These are phyloP conservation scores for Heterodera filipjevi DNA, from an alignment of 2,888 invertebrate species.

Conservation along the genomic window DNA sequence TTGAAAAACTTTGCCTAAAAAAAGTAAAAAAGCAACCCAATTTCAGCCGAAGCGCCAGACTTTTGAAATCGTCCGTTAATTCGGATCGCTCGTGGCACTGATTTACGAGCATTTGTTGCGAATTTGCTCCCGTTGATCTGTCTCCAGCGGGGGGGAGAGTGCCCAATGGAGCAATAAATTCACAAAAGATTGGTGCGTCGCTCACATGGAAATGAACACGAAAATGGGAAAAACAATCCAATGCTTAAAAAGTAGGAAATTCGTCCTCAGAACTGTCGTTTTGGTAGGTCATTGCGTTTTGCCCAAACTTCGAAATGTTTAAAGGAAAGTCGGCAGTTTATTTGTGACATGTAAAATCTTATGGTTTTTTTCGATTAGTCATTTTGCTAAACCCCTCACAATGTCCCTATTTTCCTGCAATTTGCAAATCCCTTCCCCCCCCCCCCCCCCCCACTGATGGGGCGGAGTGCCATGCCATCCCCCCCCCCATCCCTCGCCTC, in stretches of 20 bases:
- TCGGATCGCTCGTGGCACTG: not conserved
- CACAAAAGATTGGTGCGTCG: not conserved
- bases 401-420: not conserved
- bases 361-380: not conserved
- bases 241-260: no score
- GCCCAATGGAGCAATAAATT: conserved; percentile 3
- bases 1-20: no score
- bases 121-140: conserved; percentile 2
- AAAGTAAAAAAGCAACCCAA: not conserved
- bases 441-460: not conserved
- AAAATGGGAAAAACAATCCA: not conserved
- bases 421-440: not conserved
- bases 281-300: not conserved
- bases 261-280: not conserved
- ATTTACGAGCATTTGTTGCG: conserved; percentile 12
- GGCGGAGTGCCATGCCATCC: not conserved
- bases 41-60: not conserved
- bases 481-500: not conserved
- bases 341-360: not conserved
- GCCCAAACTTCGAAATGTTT: not conserved
- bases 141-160: not conserved
- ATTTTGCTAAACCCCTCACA: not conserved
- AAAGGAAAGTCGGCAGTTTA: no score
- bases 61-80: not conserved
- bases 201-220: conserved; percentile 3